A percentile compares a stretch with the other conserved stretches of the same genome.
Conservation (phyloP, 2,113 vertebrate species). For the Bungarus multicinctus region DNA sequence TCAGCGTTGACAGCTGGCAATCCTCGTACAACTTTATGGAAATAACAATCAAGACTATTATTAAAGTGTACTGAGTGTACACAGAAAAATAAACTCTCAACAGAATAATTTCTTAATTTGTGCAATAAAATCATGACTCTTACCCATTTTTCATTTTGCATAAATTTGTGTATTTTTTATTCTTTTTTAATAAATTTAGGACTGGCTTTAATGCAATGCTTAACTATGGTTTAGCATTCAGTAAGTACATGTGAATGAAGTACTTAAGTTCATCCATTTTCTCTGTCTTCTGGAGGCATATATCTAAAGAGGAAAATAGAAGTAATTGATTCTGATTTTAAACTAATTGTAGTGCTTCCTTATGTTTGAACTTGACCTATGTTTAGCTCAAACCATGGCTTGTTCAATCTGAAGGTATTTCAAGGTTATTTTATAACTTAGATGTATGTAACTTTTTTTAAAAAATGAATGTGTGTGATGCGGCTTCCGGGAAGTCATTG, state of each 20-base stretch:
- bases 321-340: background rate
- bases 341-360: background rate
- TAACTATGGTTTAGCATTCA: background rate
- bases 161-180: conserved; percentile 1
- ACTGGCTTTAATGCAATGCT: background rate
- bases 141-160: background rate
- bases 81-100: conserved; percentile 3
- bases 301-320: background rate
- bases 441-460: background rate
- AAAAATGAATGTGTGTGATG: background rate
- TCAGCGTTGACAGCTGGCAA: conserved; percentile 15
- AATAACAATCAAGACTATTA: conserved; percentile 3
- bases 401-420: background rate
- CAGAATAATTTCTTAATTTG: background rate
- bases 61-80: background rate
- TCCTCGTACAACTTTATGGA: background rate
- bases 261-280: background rate
- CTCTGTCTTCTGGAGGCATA: background rate
- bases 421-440: background rate
- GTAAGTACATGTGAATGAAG: background rate
- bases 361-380: background rate
- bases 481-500: background rate
- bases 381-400: background rate
- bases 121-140: conserved; percentile 20
- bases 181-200: conserved; percentile 46